Percentiles rank a stretch among this genome's conserved stretches.
phyloP scores from a whole-genome alignment of 2,113 vertebrate genomes.

The Herpetotheres cachinnans region DNA sequence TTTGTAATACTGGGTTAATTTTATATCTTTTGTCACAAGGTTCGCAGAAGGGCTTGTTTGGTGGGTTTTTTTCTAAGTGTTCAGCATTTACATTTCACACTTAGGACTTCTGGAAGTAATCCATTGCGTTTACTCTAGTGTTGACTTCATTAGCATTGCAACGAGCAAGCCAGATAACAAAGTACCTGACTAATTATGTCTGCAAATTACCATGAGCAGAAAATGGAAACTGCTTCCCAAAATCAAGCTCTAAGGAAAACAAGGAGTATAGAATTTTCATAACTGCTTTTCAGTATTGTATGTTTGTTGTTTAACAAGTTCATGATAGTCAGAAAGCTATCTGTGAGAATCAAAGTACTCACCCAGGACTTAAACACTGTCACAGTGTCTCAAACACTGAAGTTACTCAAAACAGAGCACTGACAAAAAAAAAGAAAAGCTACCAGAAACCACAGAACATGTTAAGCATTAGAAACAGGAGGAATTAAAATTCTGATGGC shows the following conservation, averaged over 20 bases:
- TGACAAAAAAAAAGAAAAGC: neutral
- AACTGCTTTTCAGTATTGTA: neutral
- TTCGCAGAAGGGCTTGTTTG: neutral
- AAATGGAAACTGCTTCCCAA: neutral
- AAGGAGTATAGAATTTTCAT: neutral
- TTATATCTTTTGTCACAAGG: neutral
- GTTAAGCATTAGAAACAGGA: neutral
- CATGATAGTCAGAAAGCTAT: neutral
- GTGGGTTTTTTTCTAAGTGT: neutral
- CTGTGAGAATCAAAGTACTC: neutral
- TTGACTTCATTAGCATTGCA: neutral
- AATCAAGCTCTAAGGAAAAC: neutral
- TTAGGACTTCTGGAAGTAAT: neutral
- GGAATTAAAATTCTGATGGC: conserved; percentile 4
- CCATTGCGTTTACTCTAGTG: neutral
- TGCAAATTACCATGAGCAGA: neutral
- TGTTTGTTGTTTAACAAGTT: neutral
- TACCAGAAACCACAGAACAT: neutral
- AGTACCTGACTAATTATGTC: neutral
- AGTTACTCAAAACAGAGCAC: neutral
- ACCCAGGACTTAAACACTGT: neutral
- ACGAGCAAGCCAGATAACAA: neutral
- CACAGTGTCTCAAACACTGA: neutral
- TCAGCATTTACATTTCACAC: neutral
- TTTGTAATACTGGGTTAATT: neutral